Percentiles rank a stretch among this genome's conserved stretches.
phyloP scores from a whole-genome alignment of 2,113 vertebrate genomes.

The Pterophyllum scalare region DNA sequence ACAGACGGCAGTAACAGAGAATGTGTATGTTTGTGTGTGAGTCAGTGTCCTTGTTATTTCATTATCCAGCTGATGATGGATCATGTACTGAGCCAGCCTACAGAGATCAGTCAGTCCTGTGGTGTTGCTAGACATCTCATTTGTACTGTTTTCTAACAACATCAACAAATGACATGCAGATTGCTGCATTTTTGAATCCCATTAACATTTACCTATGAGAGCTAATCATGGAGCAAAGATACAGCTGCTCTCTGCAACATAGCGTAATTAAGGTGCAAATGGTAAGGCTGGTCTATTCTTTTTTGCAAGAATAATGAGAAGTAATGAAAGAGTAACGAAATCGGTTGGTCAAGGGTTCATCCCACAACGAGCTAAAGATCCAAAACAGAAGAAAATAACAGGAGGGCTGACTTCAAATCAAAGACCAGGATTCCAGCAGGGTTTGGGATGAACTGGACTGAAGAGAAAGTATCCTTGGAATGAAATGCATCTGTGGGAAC shows the following conservation, averaged over 20 bases:
- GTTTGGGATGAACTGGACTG: not conserved
- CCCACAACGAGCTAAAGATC: not conserved
- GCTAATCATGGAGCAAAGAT: rapidly evolving
- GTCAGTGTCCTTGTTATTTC: constrained; percentile 47
- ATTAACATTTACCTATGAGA: not conserved
- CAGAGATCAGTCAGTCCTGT: constrained; percentile 12
- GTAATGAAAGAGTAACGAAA: not conserved
- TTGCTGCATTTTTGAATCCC: not conserved
- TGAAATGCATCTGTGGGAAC: not conserved
- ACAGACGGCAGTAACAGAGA: constrained; percentile 8
- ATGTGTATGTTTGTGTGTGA: not conserved
- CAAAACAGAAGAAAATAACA: not conserved
- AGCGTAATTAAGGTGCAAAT: not conserved
- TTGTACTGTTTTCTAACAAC: constrained; percentile 13
- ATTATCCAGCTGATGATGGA: constrained; percentile 56
- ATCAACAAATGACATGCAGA: not conserved
- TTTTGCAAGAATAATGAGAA: not conserved
- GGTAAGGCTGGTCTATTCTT: not conserved
- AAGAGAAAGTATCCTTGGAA: not conserved
- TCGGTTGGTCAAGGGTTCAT: not conserved
- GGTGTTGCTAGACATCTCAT: not conserved
- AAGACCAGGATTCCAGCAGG: not conserved
- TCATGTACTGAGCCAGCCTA: constrained; percentile 20
- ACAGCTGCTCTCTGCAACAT: not conserved
- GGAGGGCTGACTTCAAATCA: not conserved